Percentiles rank a stretch among this genome's conserved stretches.
phyloP scores from a whole-genome alignment of 2,888 invertebrate genomes.

The Mimachlamys varia region DNA sequence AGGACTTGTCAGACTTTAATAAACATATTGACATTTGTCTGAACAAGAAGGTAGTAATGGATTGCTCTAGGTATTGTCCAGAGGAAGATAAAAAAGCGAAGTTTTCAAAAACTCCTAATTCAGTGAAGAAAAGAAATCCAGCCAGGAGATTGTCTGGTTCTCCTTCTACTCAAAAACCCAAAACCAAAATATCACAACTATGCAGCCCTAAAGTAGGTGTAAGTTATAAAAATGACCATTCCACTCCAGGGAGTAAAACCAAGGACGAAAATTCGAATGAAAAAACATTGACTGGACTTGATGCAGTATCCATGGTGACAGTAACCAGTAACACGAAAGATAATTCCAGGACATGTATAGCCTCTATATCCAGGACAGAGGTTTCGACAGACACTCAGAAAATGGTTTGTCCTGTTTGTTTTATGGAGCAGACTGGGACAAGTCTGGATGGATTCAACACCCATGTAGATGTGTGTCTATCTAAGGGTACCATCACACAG shows the following conservation, averaged over 20 bases:
- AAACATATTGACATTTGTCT: constrained; percentile 71
- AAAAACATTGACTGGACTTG: not conserved
- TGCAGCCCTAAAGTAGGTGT: not conserved
- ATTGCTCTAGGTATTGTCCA: constrained; percentile 44
- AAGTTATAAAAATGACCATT: not conserved
- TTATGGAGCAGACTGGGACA: constrained; percentile 63
- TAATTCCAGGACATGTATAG: not conserved
- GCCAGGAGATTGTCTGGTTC: not conserved
- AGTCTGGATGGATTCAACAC: constrained; percentile 69
- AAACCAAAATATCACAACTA: not conserved
- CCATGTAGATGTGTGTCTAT: constrained; percentile 77
- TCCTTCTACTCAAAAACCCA: not conserved
- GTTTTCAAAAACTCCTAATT: constrained; percentile 9
- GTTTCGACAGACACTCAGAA: not conserved
- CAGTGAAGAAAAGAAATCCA: not conserved
- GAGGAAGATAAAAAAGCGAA: constrained; percentile 6
- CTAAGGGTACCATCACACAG: constrained; percentile 68
- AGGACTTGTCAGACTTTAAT: constrained; percentile 64
- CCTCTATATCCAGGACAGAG: not conserved
- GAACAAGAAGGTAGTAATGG: constrained; percentile 50
- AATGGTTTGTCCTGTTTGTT: constrained; percentile 74
- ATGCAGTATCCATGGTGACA: not conserved
- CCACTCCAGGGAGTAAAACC: not conserved
- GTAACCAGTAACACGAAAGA: not conserved
- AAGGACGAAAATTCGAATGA: not conserved